Percentiles rank a stretch among this genome's conserved stretches.
These are phyloP conservation scores for Corythornis cristatus DNA, from an alignment of 2,113 vertebrate genomes.

Conservation along the genomic window DNA sequence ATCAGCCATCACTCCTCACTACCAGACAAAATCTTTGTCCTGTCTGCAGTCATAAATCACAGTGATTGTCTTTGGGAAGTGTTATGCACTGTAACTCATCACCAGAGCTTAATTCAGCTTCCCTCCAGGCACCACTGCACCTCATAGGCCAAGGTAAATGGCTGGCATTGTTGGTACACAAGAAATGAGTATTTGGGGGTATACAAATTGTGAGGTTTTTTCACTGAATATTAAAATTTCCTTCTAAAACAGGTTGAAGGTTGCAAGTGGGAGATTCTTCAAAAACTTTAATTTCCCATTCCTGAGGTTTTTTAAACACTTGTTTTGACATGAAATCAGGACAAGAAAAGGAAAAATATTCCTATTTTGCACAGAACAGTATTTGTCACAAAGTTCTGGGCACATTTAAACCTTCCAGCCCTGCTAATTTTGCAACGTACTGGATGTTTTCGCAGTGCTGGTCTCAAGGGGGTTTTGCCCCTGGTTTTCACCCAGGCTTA, in stretches of 20 bases:
- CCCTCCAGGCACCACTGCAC: not conserved
- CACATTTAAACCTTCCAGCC: not conserved
- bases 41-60: conserved; percentile 44
- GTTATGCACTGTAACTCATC: conserved; percentile 20
- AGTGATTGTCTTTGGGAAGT: not conserved
- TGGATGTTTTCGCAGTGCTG: not conserved
- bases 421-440: not conserved
- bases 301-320: not conserved
- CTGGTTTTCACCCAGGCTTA: not conserved
- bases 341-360: not conserved
- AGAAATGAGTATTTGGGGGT: not conserved
- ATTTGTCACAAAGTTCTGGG: not conserved
- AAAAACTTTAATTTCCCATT: not conserved
- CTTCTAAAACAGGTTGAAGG: not conserved
- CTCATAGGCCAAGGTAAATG: not conserved
- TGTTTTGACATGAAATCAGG: not conserved
- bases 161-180: not conserved
- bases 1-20: conserved; percentile 48
- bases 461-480: not conserved
- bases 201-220: not conserved
- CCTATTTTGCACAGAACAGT: not conserved
- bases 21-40: conserved; percentile 48
- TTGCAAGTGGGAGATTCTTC: not conserved
- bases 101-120: conserved; percentile 28
- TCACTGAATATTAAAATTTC: not conserved